Percentiles rank a stretch among this genome's conserved stretches.
phyloP scores from a whole-genome alignment of 2,888 invertebrate species.

The Apoda limacodes region DNA sequence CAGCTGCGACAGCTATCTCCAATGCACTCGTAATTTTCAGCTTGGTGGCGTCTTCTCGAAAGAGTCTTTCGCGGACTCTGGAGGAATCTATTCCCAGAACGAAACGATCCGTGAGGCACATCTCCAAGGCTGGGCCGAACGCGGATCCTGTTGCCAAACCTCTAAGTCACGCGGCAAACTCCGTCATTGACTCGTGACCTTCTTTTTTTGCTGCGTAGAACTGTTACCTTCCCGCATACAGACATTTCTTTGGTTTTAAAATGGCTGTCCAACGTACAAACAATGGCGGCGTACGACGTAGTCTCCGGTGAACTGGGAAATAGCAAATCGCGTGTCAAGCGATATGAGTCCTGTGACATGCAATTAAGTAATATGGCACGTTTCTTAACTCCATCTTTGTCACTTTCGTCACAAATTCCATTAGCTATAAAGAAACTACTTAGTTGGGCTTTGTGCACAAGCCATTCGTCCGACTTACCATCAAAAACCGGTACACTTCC shows the following conservation, averaged over 20 bases:
- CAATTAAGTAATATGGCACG: slow-evolving; percentile 5
- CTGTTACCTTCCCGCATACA: slow-evolving; percentile 1
- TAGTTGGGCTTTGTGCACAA: no score
- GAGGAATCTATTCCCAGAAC: slow-evolving; percentile 1
- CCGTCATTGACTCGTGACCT: neutral
- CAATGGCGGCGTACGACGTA: neutral
- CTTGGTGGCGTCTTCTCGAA: neutral
- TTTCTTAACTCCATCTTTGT: no score
- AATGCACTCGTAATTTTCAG: neutral
- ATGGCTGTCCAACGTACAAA: no score
- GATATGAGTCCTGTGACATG: slow-evolving; percentile 6
- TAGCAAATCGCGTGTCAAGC: slow-evolving; percentile 2
- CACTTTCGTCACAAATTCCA: no score
- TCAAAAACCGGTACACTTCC: slow-evolving; percentile 4
- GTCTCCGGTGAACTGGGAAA: no score
- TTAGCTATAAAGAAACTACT: slow-evolving; percentile 5
- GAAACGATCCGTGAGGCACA: no score
- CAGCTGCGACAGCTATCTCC: no score
- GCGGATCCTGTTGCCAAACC: neutral
- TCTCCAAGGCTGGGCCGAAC: no score
- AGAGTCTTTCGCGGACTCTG: neutral
- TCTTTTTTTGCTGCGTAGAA: no score
- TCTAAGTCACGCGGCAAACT: neutral
- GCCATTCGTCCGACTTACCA: slow-evolving; percentile 3
- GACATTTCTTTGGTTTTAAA: slow-evolving; percentile 3